Evolutionary conservation across 2,888 invertebrate species (phyloP).

Genomic region (Mythimna ferrago): DNA sequence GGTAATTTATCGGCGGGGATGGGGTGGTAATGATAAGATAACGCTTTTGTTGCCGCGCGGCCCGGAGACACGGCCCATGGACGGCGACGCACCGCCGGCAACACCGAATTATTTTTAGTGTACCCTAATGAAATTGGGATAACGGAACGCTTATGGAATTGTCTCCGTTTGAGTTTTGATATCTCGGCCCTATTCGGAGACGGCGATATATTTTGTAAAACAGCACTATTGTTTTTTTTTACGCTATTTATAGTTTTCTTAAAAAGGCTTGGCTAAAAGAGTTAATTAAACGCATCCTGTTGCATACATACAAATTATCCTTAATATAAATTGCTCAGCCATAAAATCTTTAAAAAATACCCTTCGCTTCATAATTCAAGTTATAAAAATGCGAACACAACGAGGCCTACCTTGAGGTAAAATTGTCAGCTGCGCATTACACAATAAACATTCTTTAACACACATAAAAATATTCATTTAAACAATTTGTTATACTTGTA

Average conservation of each 20-base stretch:
- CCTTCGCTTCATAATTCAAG: constrained; percentile 18
- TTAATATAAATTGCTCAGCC: constrained; percentile 22
- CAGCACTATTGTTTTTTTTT: not conserved
- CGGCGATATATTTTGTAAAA: not conserved
- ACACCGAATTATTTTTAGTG: constrained; percentile 65
- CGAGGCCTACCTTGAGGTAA: constrained; percentile 46
- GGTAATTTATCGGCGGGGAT: constrained; percentile 87
- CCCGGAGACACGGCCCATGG: constrained; percentile 84
- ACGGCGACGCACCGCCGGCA: constrained; percentile 61
- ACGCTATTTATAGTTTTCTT: not conserved
- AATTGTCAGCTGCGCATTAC: constrained; percentile 54
- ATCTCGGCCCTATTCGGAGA: constrained; percentile 32
- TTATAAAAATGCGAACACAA: constrained; percentile 47
- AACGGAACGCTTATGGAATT: constrained; percentile 59
- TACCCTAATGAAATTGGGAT: constrained; percentile 61
- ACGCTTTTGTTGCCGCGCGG: constrained; percentile 80
- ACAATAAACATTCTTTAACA: constrained; percentile 54
- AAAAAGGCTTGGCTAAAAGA: not conserved
- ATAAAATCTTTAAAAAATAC: constrained; percentile 33
- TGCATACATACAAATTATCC: constrained; percentile 24
- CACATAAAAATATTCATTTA: constrained; percentile 56
- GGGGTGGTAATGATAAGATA: constrained; percentile 88
- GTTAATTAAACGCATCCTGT: not conserved
- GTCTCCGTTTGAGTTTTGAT: constrained; percentile 44
- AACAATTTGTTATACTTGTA: constrained; percentile 57